A percentile compares a stretch with the other conserved stretches of the same genome.
phyloP scores from a whole-genome alignment of 2,888 invertebrate species.

The Microplitis manilae region DNA sequence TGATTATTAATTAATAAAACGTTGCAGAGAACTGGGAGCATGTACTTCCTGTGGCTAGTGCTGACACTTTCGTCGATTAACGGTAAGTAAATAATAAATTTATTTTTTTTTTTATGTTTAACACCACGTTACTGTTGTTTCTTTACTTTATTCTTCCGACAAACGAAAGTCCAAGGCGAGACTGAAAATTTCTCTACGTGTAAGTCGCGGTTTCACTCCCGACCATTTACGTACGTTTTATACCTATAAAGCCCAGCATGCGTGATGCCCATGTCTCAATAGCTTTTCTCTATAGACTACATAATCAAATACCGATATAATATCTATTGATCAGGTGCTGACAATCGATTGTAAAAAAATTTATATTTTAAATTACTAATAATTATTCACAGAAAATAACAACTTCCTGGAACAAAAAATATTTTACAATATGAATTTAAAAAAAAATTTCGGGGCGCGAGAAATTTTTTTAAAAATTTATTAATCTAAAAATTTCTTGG shows the following conservation, averaged over 20 bases:
- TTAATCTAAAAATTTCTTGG: neutral
- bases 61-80: neutral
- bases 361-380: neutral
- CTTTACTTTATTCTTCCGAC: conserved; percentile 39
- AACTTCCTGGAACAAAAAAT: no score
- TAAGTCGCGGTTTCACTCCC: conserved; percentile 58
- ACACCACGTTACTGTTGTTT: neutral
- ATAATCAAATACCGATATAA: neutral
- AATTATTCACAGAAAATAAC: neutral
- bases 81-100: neutral
- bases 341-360: neutral
- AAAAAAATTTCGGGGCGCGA: no score
- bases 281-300: conserved; percentile 7
- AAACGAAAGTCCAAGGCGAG: conserved; percentile 59
- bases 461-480: no score
- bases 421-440: no score
- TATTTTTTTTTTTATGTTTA: neutral
- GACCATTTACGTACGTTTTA: conserved; percentile 54
- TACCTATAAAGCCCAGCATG: conserved; percentile 28
- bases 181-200: conserved; percentile 57
- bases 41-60: neutral
- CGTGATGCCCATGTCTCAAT: conserved; percentile 32
- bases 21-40: neutral
- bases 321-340: neutral
- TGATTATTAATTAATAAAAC: neutral